Percentiles rank a stretch among this genome's conserved stretches.
Conservation (phyloP, 1,140 invertebrate genomes). For the Propsilocerus akamusi region DNA sequence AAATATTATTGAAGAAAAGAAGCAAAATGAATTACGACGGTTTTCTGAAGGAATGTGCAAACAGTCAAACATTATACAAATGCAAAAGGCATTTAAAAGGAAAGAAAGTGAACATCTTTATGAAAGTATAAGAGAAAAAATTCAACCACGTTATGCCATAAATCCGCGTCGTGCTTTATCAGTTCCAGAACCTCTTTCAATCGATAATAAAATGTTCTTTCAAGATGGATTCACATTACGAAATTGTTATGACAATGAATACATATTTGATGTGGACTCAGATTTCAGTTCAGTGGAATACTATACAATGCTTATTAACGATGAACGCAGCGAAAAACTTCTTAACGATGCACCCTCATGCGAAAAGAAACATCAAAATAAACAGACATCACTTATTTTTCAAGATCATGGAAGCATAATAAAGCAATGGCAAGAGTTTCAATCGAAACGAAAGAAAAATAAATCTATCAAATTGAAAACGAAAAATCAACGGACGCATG, state of each 20-base stretch:
- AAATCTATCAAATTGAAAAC: neutral
- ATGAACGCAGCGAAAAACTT: neutral
- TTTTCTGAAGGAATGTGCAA: neutral
- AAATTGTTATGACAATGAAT: neutral
- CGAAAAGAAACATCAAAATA: neutral
- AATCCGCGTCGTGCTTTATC: no score
- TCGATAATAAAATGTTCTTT: no score
- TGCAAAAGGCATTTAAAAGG: neutral
- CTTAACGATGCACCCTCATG: neutral
- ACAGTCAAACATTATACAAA: neutral
- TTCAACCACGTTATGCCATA: no score
- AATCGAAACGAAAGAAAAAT: neutral
- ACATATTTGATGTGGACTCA: neutral
- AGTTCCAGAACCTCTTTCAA: no score
- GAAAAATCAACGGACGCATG: neutral
- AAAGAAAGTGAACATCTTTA: no score
- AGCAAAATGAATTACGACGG: neutral
- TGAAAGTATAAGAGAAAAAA: no score
- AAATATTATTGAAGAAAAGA: neutral
- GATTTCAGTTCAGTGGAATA: neutral
- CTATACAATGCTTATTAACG: neutral
- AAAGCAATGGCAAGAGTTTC: neutral
- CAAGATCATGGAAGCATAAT: neutral
- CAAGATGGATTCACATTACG: neutral
- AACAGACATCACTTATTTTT: neutral